Percentiles rank a stretch among this genome's conserved stretches.
phyloP scores from a whole-genome alignment of 2,113 vertebrate species.

The Anas platyrhynchos region DNA sequence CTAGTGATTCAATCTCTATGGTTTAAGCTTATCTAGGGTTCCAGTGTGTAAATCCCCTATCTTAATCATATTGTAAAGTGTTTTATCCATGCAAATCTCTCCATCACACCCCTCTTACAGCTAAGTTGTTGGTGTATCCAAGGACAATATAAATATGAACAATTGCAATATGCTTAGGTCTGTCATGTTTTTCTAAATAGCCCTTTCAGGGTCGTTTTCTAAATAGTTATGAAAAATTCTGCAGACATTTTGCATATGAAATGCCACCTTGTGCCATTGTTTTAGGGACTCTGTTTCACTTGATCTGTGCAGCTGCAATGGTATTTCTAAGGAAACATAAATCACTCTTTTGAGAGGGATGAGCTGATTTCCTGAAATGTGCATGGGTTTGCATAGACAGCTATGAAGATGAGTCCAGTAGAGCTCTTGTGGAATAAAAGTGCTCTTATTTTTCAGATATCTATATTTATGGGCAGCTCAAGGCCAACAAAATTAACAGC shows the following conservation, averaged over 20 bases:
- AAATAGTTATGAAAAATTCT: neutral
- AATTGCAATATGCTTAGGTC: neutral
- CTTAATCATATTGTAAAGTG: neutral
- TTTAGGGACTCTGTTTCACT: neutral
- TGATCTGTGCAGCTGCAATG: neutral
- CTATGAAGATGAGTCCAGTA: neutral
- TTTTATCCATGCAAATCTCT: slow-evolving; percentile 38
- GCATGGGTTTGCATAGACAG: neutral
- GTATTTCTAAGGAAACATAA: neutral
- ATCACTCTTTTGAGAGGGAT: neutral
- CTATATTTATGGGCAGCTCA: neutral
- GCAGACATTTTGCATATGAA: neutral
- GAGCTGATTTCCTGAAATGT: neutral
- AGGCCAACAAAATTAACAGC: neutral
- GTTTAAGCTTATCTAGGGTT: slow-evolving; percentile 13
- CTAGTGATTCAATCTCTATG: neutral
- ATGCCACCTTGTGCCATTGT: neutral
- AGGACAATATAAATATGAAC: neutral
- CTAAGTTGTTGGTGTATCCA: neutral
- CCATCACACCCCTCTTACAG: neutral
- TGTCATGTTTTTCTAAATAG: neutral
- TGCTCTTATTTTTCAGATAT: neutral
- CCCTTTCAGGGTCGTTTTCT: neutral
- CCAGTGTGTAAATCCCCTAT: neutral
- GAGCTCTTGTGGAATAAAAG: neutral